Percentiles rank a stretch among this genome's conserved stretches.
phyloP scores from a whole-genome alignment of 2,113 vertebrate genomes.

The Nerophis ophidion region DNA sequence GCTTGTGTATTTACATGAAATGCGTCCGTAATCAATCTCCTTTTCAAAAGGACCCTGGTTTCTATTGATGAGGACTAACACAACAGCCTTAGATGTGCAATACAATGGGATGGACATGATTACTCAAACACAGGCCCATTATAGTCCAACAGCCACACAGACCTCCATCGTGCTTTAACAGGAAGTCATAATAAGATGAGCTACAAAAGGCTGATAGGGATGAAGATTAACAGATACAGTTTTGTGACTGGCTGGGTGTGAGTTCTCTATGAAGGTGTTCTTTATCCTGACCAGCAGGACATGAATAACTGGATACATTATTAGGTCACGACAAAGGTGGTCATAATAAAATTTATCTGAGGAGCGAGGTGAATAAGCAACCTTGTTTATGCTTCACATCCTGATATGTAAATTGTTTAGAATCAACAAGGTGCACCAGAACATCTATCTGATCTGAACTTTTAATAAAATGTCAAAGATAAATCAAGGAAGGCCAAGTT shows the following conservation, averaged over 20 bases:
- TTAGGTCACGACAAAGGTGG: slow-evolving; percentile 65
- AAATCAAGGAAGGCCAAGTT: slow-evolving; percentile 34
- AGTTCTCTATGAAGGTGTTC: slow-evolving; percentile 60
- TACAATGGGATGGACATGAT: slow-evolving; percentile 69
- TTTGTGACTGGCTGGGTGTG: slow-evolving; percentile 52
- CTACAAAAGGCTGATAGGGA: slow-evolving; percentile 63
- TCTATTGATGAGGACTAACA: slow-evolving; percentile 64
- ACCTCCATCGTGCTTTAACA: slow-evolving; percentile 62
- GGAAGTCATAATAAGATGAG: slow-evolving; percentile 75
- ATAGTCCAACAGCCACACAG: slow-evolving; percentile 64
- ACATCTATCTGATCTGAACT: slow-evolving; percentile 63
- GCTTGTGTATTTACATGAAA: slow-evolving; percentile 50
- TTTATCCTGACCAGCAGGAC: slow-evolving; percentile 63
- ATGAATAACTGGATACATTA: slow-evolving; percentile 65
- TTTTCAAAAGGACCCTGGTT: slow-evolving; percentile 61
- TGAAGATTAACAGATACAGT: slow-evolving; percentile 71
- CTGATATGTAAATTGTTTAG: slow-evolving; percentile 51
- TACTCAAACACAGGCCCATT: slow-evolving; percentile 70
- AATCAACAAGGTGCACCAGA: slow-evolving; percentile 27
- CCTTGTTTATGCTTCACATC: slow-evolving; percentile 43
- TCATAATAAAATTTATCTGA: slow-evolving; percentile 51
- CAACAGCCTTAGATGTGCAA: slow-evolving; percentile 65
- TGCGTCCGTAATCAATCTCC: slow-evolving; percentile 60
- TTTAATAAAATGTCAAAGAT: slow-evolving; percentile 65
- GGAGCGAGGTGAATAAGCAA: slow-evolving; percentile 40